These are phyloP conservation scores for Philereme vetulata DNA, from an alignment of 2,888 invertebrate species.

Conservation along the genomic window DNA sequence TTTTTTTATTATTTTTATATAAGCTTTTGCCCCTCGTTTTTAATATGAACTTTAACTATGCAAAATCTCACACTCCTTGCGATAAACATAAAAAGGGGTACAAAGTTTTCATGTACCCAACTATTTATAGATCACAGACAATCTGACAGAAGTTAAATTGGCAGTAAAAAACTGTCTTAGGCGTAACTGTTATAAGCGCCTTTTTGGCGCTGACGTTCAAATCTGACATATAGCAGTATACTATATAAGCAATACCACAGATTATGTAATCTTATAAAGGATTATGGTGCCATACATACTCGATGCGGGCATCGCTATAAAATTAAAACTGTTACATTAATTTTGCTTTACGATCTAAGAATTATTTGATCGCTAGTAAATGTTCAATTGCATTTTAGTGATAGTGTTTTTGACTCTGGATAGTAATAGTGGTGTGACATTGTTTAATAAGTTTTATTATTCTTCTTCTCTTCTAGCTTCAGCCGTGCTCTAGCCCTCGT, in stretches of 20 bases:
- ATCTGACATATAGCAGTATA: slow-evolving; percentile 21
- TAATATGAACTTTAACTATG: no score
- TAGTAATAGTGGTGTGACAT: slow-evolving; percentile 2
- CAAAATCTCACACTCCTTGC: no score
- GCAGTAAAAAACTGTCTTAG: no score
- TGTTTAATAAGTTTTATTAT: neutral
- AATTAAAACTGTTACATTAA: slow-evolving; percentile 64
- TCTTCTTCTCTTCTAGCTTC: no score
- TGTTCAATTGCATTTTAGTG: slow-evolving; percentile 58
- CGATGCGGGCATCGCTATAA: slow-evolving; percentile 68
- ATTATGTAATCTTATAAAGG: slow-evolving; percentile 43
- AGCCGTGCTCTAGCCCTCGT: no score
- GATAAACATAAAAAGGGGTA: no score
- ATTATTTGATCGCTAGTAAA: slow-evolving; percentile 67
- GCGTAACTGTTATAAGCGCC: no score
- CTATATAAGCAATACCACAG: slow-evolving; percentile 31
- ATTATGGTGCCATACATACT: slow-evolving; percentile 38
- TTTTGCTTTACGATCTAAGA: slow-evolving; percentile 65
- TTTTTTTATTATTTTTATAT: no score
- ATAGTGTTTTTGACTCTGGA: neutral
- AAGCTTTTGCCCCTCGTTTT: no score
- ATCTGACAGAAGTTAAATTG: no score
- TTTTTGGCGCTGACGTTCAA: neutral
- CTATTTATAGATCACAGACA: neutral
- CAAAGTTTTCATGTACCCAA: neutral